Evolutionary conservation across 2,888 invertebrate species (phyloP).

Genomic region (Clitarchus hookeri): DNA sequence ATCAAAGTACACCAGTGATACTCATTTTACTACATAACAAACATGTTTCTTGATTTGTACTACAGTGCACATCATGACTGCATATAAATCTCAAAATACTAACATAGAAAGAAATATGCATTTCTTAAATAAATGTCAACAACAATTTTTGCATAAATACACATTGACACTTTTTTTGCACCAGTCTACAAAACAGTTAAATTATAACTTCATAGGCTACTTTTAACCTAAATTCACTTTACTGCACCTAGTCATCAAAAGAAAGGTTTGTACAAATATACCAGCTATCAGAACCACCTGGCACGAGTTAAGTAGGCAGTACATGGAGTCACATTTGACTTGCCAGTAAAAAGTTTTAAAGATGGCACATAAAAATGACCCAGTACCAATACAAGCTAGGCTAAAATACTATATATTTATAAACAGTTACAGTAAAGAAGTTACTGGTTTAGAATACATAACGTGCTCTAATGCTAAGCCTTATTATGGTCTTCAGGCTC

Average conservation of each 20-base stretch:
- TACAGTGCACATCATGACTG: background rate
- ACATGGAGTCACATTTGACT: background rate
- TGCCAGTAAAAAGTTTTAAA: background rate
- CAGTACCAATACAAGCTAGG: background rate
- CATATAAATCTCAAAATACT: background rate
- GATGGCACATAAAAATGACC: background rate
- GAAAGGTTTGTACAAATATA: background rate
- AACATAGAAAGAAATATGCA: background rate
- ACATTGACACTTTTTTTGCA: background rate
- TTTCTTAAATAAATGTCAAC: conserved; percentile 5
- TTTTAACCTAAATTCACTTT: background rate
- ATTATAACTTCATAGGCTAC: background rate
- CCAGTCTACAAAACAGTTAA: background rate
- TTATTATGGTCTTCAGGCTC: background rate
- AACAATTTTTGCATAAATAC: background rate
- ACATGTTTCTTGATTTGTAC: background rate
- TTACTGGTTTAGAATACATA: background rate
- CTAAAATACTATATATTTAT: background rate
- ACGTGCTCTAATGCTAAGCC: background rate
- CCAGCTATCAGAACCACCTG: background rate
- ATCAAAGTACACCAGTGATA: background rate
- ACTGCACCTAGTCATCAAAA: background rate
- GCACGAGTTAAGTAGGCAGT: background rate
- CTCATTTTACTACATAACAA: background rate
- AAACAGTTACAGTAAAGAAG: background rate